Evolutionary conservation across 2,113 vertebrate genomes (phyloP).

Genomic region (Limanda limanda): DNA sequence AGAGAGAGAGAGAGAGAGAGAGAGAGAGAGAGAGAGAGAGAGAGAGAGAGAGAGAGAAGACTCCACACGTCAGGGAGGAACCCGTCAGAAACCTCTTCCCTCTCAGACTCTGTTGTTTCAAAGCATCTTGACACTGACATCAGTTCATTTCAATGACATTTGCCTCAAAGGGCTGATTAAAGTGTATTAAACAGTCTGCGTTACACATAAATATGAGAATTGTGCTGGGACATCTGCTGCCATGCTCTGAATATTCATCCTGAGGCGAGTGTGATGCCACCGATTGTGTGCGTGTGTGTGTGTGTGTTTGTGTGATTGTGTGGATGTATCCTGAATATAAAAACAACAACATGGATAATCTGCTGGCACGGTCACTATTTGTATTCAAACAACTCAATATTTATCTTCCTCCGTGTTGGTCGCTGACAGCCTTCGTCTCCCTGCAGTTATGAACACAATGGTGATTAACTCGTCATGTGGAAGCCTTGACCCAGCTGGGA

Average conservation of each 20-base stretch:
- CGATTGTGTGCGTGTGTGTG: no score
- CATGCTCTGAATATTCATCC: no score
- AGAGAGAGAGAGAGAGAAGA: no score
- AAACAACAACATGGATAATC: constrained; percentile 42
- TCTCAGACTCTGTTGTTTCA: no score
- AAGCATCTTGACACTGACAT: no score
- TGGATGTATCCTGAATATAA: constrained; percentile 25
- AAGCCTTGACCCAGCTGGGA: constrained; percentile 29
- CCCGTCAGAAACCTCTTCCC: no score
- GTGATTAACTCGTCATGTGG: constrained; percentile 45
- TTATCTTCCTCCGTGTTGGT: constrained; percentile 41
- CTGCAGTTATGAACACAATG: constrained; percentile 22
- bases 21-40: no score
- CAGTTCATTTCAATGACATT: constrained; percentile 4
- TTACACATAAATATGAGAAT: neutral
- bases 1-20: no score
- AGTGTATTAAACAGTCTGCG: constrained; percentile 25
- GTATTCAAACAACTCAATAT: constrained; percentile 45
- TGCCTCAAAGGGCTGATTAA: no score
- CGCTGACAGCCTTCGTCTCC: constrained; percentile 6
- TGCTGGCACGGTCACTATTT: constrained; percentile 38
- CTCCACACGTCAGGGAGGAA: no score
- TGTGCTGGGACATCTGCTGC: no score
- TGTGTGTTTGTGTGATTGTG: constrained; percentile 18
- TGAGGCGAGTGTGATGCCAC: no score